These are phyloP conservation scores for Tinea trinotella DNA, from an alignment of 2,888 invertebrate species.

Conservation along the genomic window DNA sequence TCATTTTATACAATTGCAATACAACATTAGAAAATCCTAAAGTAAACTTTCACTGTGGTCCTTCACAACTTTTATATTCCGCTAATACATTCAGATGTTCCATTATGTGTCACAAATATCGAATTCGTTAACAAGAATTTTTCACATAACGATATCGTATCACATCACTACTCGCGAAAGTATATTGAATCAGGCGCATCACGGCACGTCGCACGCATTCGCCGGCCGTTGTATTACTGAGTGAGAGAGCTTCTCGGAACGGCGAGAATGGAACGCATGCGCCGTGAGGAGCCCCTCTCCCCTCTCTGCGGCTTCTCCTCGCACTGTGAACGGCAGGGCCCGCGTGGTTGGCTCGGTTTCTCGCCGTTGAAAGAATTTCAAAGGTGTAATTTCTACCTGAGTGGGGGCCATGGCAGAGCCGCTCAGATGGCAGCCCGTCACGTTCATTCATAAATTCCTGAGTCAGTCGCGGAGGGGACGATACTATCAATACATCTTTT, in stretches of 20 bases:
- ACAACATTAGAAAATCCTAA: slow-evolving; percentile 26
- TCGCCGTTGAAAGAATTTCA: slow-evolving; percentile 65
- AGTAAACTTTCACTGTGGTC: slow-evolving; percentile 38
- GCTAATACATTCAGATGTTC: slow-evolving; percentile 5
- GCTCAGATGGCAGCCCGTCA: slow-evolving; percentile 55
- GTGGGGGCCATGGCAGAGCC: slow-evolving; percentile 49
- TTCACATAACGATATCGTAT: slow-evolving; percentile 45
- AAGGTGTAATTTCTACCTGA: slow-evolving; percentile 70
- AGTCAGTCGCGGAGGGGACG: slow-evolving; percentile 37
- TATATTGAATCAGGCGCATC: slow-evolving; percentile 72
- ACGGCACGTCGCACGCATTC: slow-evolving; percentile 67
- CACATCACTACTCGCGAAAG: slow-evolving; percentile 71
- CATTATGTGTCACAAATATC: slow-evolving; percentile 9
- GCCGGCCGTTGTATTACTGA: slow-evolving; percentile 58
- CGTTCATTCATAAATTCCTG: slow-evolving; percentile 72
- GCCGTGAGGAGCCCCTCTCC: slow-evolving; percentile 54
- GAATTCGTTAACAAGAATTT: background rate
- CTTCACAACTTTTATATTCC: slow-evolving; percentile 12
- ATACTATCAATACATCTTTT: slow-evolving; percentile 37
- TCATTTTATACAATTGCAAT: slow-evolving; percentile 37
- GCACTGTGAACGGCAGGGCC: slow-evolving; percentile 32
- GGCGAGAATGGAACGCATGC: slow-evolving; percentile 60
- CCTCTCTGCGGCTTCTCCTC: slow-evolving; percentile 68
- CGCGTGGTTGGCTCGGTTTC: slow-evolving; percentile 32
- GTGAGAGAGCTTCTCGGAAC: slow-evolving; percentile 48